Evolutionary conservation across 2,797 vertebrate species (phyloP).

Genomic region (Danio tinwini): DNA sequence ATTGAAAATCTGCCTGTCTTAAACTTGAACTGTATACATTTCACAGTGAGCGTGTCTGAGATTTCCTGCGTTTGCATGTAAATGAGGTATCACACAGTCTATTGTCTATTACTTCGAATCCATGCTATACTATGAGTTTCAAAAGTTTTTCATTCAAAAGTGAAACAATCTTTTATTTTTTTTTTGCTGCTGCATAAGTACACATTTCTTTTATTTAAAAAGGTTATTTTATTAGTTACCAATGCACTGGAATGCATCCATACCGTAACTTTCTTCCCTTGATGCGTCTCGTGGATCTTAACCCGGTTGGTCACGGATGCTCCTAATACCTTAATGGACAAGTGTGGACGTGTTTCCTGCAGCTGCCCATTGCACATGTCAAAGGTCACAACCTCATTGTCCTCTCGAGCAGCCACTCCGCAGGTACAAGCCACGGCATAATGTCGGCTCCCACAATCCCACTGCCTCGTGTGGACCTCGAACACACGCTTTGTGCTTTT

Average conservation of each 20-base stretch:
- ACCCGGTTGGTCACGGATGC: slow-evolving; percentile 44
- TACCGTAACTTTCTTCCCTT: slow-evolving; percentile 86
- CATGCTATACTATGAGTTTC: neutral
- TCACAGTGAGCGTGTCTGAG: slow-evolving; percentile 10
- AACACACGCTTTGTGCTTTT: slow-evolving; percentile 68
- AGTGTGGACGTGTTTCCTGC: slow-evolving; percentile 72
- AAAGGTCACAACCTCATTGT: slow-evolving; percentile 71
- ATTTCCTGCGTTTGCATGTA: neutral
- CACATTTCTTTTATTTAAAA: neutral
- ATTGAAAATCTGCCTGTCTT: neutral
- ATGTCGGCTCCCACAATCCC: slow-evolving; percentile 78
- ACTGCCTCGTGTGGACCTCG: slow-evolving; percentile 80
- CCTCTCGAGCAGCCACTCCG: slow-evolving; percentile 72
- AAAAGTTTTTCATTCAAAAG: neutral
- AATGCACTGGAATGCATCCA: slow-evolving; percentile 28
- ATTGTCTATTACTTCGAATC: neutral
- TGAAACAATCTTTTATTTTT: neutral
- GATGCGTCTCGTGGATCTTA: slow-evolving; percentile 79
- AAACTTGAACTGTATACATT: slow-evolving; percentile 22
- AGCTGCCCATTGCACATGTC: slow-evolving; percentile 81
- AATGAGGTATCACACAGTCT: neutral
- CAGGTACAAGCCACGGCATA: slow-evolving; percentile 77
- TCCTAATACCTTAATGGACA: slow-evolving; percentile 69
- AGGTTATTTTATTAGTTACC: neutral
- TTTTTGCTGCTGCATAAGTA: neutral